phyloP scores from a whole-genome alignment of 1,140 invertebrate genomes.

The Scaptomyza graminum region DNA sequence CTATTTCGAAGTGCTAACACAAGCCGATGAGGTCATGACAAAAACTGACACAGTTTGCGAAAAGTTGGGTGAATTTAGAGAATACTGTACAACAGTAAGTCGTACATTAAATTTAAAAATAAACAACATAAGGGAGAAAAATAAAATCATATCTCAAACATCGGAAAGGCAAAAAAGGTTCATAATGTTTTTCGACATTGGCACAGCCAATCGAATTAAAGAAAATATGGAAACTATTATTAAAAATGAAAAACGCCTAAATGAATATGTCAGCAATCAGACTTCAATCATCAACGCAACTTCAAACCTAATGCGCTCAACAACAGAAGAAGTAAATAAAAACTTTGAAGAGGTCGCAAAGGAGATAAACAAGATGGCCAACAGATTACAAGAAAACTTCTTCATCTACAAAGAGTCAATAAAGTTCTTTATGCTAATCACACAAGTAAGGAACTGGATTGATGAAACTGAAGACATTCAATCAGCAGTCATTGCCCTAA shows the following conservation, averaged over 20 bases:
- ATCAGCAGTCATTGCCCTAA: neutral
- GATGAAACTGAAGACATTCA: neutral
- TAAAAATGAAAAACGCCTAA: neutral
- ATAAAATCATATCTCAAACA: neutral
- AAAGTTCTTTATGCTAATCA: neutral
- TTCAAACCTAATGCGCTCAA: neutral
- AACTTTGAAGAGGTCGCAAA: neutral
- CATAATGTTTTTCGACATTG: conserved; percentile 1
- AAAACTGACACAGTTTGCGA: neutral
- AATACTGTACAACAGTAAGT: neutral
- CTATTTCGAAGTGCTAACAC: neutral
- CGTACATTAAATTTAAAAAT: no score
- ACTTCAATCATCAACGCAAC: neutral
- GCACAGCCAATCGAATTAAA: neutral
- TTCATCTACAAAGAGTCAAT: neutral
- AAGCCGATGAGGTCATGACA: neutral
- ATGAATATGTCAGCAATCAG: neutral
- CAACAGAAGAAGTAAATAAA: neutral
- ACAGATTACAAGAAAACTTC: neutral
- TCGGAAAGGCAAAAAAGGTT: neutral
- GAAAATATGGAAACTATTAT: neutral
- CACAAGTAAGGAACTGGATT: neutral
- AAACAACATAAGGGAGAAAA: neutral
- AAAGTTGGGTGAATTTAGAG: neutral
- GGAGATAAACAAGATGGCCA: neutral